Base-by-base conservation (phyloP, 1,140 invertebrate genomes). In the Bathynomus jamesi region DNA sequence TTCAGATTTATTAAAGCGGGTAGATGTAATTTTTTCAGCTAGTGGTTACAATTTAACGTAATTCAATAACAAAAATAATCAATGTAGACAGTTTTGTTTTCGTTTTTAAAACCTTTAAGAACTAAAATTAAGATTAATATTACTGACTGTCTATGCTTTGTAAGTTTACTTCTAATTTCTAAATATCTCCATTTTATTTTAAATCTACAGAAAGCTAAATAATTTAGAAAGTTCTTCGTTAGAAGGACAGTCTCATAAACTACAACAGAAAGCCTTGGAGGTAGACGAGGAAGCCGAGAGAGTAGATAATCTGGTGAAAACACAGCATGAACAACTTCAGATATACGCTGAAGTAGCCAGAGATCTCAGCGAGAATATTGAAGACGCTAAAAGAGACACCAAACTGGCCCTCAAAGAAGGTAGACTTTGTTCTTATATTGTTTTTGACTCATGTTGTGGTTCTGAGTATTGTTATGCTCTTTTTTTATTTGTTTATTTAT, bases 321-420 rank as follows among this genome's bases (percentile, higher is more conserved):
- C 85, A 0, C 86, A 90, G 0, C 82, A 86, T 0, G 80, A 81
- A 0, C 82, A 85, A 25, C 84, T 92, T 0, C 86, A 87, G 0
- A 81, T 85, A 25, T 86, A 90, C 76, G 79, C 89, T 8, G 84
- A 85, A 4, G 84, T 84, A 78, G 86, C 91, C 0, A 86, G 87
- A 73, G 82, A 89, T 63, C 82, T 94, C 28, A 88, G 89, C 0
- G 89, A 88, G 74, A 85, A 90, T 32, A 83, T 88, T 2, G 87
- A 89, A 27, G 87, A 90, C 40, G 87, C 88, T 0, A 86, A 87
- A 31, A 89, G 90, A 67, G 87, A 89, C 76, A 85, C 89, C 0
- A 84, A 85, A 0, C 87, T 88, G 71, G 85, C 88, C 0, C 84
- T 87, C 64, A 89, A 86, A 63, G 87, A 92, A 78, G 78, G 86